Evolutionary conservation across 2,113 vertebrate genomes (phyloP).

Genomic region (Phoenicopterus ruber): DNA sequence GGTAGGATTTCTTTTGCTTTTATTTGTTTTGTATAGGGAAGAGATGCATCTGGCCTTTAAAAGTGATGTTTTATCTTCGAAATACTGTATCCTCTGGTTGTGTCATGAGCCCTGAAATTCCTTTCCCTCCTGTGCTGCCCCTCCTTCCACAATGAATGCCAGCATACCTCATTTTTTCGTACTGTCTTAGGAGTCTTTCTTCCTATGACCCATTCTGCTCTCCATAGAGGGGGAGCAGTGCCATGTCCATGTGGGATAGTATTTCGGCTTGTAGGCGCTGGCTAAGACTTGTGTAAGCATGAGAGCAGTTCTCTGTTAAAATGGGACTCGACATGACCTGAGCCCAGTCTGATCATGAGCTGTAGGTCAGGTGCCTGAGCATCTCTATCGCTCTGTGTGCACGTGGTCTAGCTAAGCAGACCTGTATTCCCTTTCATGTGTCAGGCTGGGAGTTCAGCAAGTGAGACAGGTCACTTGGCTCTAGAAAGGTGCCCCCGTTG

Average conservation of each 20-base stretch:
- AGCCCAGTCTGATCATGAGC: background rate
- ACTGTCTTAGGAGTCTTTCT: background rate
- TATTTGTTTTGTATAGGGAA: background rate
- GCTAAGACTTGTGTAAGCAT: background rate
- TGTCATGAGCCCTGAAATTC: background rate
- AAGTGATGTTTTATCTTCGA: background rate
- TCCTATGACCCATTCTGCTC: rapidly evolving
- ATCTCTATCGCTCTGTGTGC: background rate
- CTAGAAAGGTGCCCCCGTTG: background rate
- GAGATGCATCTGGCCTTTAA: background rate
- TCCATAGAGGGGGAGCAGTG: background rate
- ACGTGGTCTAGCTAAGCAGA: background rate
- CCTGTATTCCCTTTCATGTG: background rate
- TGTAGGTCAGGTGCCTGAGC: background rate
- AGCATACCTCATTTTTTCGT: background rate
- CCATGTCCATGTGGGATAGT: background rate
- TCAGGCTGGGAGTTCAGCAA: background rate
- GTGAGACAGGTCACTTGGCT: background rate
- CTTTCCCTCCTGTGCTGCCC: background rate
- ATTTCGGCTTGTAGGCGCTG: background rate
- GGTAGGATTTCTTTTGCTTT: background rate
- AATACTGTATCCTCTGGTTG: background rate
- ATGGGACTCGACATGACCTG: background rate
- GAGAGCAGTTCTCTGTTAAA: background rate
- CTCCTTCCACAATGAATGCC: background rate